These are phyloP conservation scores for Pinna nobilis DNA, from an alignment of 1,140 invertebrate species.

Conservation along the genomic window DNA sequence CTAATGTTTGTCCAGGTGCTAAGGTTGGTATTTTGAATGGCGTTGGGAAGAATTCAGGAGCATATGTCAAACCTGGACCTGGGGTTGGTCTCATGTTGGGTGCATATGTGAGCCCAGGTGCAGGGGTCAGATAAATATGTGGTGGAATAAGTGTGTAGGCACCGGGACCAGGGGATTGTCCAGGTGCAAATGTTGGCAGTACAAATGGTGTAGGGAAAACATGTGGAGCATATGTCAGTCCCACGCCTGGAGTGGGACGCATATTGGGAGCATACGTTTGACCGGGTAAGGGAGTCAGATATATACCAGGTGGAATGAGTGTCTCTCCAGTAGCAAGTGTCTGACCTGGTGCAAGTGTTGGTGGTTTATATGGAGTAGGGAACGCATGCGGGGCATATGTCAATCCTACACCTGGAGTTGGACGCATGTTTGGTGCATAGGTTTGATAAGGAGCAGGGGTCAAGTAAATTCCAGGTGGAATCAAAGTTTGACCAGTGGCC, in stretches of 20 bases:
- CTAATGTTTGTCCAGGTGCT: slow-evolving; percentile 33
- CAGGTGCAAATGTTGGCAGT: slow-evolving; percentile 20
- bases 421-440: slow-evolving; percentile 22
- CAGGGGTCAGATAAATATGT: slow-evolving; percentile 10
- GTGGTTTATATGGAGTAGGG: slow-evolving; percentile 42
- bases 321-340: slow-evolving; percentile 18
- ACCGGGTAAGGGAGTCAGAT: slow-evolving; percentile 39
- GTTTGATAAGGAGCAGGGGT: slow-evolving; percentile 30
- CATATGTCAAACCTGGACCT: slow-evolving; percentile 50
- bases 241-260: slow-evolving; percentile 17
- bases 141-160: slow-evolving; percentile 28
- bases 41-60: slow-evolving; percentile 47
- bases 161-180: slow-evolving; percentile 2
- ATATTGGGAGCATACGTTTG: slow-evolving; percentile 42
- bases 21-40: slow-evolving; percentile 44
- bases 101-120: slow-evolving; percentile 19
- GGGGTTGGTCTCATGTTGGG: slow-evolving; percentile 38
- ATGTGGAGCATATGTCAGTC: slow-evolving; percentile 30
- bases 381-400: slow-evolving; percentile 26
- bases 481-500: slow-evolving; percentile 22
- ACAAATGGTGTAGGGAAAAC: slow-evolving; percentile 21
- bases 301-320: slow-evolving; percentile 27
- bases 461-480: slow-evolving; percentile 34
- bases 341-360: slow-evolving; percentile 24
- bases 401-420: slow-evolving; percentile 9